These are phyloP conservation scores for Cordilura impudica DNA, from an alignment of 2,888 invertebrate species.

Conservation along the genomic window DNA sequence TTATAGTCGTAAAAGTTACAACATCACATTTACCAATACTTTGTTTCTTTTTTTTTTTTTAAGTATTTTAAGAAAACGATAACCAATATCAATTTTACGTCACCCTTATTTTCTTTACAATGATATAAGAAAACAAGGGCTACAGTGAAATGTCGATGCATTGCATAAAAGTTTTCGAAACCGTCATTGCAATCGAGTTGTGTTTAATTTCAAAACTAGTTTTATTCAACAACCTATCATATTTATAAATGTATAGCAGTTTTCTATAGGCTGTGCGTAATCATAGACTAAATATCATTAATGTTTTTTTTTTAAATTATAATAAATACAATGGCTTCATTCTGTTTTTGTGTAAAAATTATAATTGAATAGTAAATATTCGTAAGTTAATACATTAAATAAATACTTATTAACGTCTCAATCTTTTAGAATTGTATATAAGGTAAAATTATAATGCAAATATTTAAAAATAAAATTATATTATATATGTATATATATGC, in stretches of 20 bases:
- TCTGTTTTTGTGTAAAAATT: not conserved
- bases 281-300: constrained; percentile 1
- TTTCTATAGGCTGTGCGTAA: constrained; percentile 45
- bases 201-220: not conserved
- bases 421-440: constrained; percentile 10
- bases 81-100: no score
- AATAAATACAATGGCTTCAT: constrained; percentile 8
- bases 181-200: not conserved
- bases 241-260: constrained; percentile 17
- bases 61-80: not conserved
- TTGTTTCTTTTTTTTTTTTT: not conserved
- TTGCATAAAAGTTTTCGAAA: no score
- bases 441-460: not conserved
- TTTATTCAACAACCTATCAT: not conserved
- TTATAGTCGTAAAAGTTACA: not conserved
- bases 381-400: not conserved
- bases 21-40: constrained; percentile 28
- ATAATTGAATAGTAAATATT: not conserved
- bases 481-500: no score
- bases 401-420: not conserved
- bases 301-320: not conserved
- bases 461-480: not conserved
- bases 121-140: no score
- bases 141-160: no score
- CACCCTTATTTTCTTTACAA: no score